Evolutionary conservation across 2,888 invertebrate species (phyloP).

Genomic region (Clivina fossor): DNA sequence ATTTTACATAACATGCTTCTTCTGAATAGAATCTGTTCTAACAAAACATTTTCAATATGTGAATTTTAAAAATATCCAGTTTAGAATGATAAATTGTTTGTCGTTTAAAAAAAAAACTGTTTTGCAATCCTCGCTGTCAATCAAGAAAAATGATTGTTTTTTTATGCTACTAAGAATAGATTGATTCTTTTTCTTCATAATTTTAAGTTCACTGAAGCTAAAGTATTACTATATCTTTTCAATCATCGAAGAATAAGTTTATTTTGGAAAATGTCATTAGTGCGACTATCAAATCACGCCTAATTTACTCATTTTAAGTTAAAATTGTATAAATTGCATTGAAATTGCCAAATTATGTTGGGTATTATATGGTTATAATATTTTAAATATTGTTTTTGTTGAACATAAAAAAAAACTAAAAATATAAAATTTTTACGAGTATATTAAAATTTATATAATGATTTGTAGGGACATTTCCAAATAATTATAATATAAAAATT

Average conservation of each 20-base stretch:
- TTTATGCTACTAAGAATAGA: not conserved
- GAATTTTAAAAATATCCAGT: conserved; percentile 14
- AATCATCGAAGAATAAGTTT: no score
- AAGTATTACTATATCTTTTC: not conserved
- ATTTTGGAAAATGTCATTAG: no score
- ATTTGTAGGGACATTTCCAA: no score
- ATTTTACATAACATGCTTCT: conserved; percentile 12
- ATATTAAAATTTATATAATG: no score
- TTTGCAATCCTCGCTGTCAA: conserved; percentile 14
- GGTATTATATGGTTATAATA: not conserved
- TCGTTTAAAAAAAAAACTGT: conserved; percentile 1
- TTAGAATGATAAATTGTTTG: conserved; percentile 17
- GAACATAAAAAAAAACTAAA: no score
- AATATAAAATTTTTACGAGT: no score
- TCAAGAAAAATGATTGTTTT: conserved; percentile 24
- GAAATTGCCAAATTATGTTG: not conserved
- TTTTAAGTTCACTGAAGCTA: conserved; percentile 6
- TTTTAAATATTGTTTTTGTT: no score
- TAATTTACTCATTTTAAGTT: not conserved
- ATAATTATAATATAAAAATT: no score
- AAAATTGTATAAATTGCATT: not conserved
- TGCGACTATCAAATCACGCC: no score
- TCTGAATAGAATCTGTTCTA: conserved; percentile 6
- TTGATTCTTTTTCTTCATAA: conserved; percentile 6
- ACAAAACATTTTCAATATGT: no score